These are phyloP conservation scores for Sisor rabdophorus DNA, from an alignment of 2,113 vertebrate genomes.

Conservation along the genomic window DNA sequence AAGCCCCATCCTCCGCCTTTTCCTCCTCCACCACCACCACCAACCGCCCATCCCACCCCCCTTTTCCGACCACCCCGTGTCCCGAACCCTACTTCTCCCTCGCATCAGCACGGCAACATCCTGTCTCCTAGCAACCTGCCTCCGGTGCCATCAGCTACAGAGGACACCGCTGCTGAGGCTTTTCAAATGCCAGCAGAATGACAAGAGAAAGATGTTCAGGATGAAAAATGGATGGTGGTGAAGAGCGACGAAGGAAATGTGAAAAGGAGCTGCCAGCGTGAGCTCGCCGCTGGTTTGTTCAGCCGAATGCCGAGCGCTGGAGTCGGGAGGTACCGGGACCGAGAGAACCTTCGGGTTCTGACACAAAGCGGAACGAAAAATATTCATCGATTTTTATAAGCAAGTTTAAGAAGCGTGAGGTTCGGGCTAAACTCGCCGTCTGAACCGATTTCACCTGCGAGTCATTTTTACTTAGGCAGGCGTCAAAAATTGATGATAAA, in stretches of 20 bases:
- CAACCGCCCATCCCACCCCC: not conserved
- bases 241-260: slow-evolving; percentile 7
- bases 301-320: not conserved
- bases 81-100: slow-evolving; percentile 17
- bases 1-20: not conserved
- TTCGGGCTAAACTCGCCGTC: no score
- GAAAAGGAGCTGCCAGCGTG: not conserved
- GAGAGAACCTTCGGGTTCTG: not conserved
- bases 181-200: slow-evolving; percentile 44
- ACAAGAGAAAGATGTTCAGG: slow-evolving; percentile 31
- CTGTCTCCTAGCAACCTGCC: slow-evolving; percentile 53
- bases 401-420: not conserved
- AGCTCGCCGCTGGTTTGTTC: slow-evolving; percentile 1
- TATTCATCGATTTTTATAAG: not conserved
- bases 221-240: slow-evolving; percentile 27
- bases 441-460: not conserved
- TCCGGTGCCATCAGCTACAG: slow-evolving; percentile 35
- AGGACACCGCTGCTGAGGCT: slow-evolving; percentile 31
- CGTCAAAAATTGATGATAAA: not conserved
- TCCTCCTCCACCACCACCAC: not conserved
- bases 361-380: not conserved
- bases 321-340: not conserved
- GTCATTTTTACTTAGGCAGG: not conserved
- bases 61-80: not conserved
- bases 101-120: slow-evolving; percentile 41